Evolutionary conservation across 1,140 invertebrate species (phyloP), one percentile per base, ranked within the genome.

Genomic region (Drosophila yakuba): DNA sequence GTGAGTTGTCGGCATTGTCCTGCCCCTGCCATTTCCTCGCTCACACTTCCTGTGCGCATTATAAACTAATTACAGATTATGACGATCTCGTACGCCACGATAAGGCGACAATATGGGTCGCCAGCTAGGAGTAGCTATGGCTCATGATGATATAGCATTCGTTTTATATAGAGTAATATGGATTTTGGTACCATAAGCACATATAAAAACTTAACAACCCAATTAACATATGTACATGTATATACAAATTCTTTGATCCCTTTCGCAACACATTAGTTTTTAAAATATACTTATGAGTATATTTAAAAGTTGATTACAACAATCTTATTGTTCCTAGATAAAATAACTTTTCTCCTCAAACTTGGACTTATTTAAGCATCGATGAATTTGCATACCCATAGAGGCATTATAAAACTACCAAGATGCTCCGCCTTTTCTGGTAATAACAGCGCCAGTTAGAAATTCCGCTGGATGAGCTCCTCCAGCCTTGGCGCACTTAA

Each of bases 21-120:
- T 50, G 44, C 10, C 41, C 44, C 32, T 32, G 12, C 36, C 56
- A n/a, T 35, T 63, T 58, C n/a, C 1, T 20, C 10, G 17, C 48
- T 28, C 38, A 58, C 54, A 64, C 57, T 89, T 89, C 68, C 73
- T 80, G 83, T 62, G 83, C 83, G 83, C 76, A 86, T 88, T 86
- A 88, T 86, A 86, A 83, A 83, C 84, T 86, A 88, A 86, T 88
- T 88, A 88, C 79, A 80, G 84, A 86, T 86, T 86, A 86, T 88
- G 79, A 86, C 61, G 67, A 61, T 88, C 82, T 86, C 75, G 61
- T 61, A 78, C 66, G 61, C 71, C 50, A 43, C 45, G 74, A 72
- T 51, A 71, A 23, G 45, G 57, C 77, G 48, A 85, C 81, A 84
- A 80, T 85, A 84, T 85, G 81, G 69, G 44, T 45, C 44, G 52